Base-by-base conservation (phyloP, 92 coral and sea anemone genomes). In the Scolanthus callimorphus region DNA sequence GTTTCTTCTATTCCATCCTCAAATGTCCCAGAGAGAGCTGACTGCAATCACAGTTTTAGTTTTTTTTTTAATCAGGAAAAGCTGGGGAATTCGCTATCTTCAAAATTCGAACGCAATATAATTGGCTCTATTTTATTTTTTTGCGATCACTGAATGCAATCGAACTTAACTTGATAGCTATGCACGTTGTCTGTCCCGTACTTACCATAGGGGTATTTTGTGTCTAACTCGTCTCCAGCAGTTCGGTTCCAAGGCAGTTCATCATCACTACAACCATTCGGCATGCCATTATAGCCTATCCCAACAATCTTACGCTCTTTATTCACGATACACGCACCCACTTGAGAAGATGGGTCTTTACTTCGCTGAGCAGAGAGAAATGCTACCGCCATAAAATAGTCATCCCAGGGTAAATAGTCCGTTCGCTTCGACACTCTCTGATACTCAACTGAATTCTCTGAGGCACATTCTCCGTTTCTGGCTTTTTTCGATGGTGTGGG, bases 281-380 rank as follows among this genome's bases (percentile, higher is more conserved):
- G 98, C 98, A 92, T 92, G 12, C 98, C 98, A 67, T 92, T 92
- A 65, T 92, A 92, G 28, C 98, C 98, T 11, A 92, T 92, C n/a
- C 98, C 98, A n/a, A 92, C 98, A 25, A 92, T 92, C 65, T 92
- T 92, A 38, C 55, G 83, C 53, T 92, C 96, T 0, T 27, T 38
- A 49, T 88, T 92, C 23, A 92, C 98, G 30, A 92, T 90, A 51
- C 98, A 92, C 22, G 98, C 98, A 34, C 98, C 98, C 1, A 92
- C 98, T 67, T 92, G 98, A 0, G 98, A 83, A 8, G 69, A 83
- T 1, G 98, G 98, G 53, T 92, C 98, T 54, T 92, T 92, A 69
- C 98, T 92, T 78, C 98, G 78, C 47, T 92, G 96, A 13, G 98
- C 98, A 3, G 98, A 92, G 57, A 92, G 79, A 61, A 92, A 92